Evolutionary conservation across 2,797 vertebrate species (phyloP).

Genomic region (Sebastes itinus): DNA sequence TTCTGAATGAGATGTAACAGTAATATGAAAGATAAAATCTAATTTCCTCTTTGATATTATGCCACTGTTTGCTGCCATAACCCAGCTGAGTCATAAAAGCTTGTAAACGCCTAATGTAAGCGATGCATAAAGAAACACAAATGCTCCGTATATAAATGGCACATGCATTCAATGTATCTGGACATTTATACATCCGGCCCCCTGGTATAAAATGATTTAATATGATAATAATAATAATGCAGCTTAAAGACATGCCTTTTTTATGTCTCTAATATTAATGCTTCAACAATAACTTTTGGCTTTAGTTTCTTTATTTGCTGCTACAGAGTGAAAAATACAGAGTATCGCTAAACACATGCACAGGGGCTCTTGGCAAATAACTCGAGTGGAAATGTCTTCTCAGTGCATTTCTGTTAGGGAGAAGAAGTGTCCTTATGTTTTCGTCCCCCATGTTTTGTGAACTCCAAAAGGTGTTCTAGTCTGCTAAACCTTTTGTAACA

Average conservation of each 20-base stretch:
- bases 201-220: background rate
- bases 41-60: background rate
- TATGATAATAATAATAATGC: background rate
- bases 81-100: constrained; percentile 5
- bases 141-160: background rate
- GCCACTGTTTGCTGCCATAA: background rate
- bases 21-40: background rate
- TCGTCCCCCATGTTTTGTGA: constrained; percentile 59
- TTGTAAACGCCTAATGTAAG: background rate
- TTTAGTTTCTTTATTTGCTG: constrained; percentile 1
- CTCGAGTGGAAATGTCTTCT: constrained; percentile 49
- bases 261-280: background rate
- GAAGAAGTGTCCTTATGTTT: constrained; percentile 55
- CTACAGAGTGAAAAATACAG: background rate
- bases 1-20: background rate
- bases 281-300: background rate
- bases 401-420: constrained; percentile 28
- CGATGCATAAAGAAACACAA: constrained; percentile 1
- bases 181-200: background rate
- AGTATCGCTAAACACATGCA: constrained; percentile 19
- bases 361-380: constrained; percentile 39
- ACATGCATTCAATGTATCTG: background rate
- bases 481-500: constrained; percentile 75
- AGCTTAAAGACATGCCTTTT: background rate
- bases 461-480: constrained; percentile 75